Evolutionary conservation across 2,113 vertebrate genomes (phyloP).

Genomic region (Rhynchopsitta pachyrhyncha): DNA sequence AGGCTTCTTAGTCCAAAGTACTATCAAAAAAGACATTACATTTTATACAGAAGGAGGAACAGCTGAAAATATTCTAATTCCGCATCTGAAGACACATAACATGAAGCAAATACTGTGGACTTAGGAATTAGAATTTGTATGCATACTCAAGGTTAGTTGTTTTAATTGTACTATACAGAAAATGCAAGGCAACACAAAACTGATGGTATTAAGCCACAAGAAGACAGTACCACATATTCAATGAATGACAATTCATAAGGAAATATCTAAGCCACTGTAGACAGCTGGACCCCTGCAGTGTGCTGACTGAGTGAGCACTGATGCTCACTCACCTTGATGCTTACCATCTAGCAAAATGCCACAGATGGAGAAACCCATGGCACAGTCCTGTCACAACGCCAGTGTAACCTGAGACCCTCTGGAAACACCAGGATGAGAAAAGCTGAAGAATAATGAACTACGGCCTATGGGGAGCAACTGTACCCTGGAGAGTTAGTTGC

Average conservation of each 20-base stretch:
- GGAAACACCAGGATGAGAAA: background rate
- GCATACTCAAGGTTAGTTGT: background rate
- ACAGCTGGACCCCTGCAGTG: background rate
- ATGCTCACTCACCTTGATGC: background rate
- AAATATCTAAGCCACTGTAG: background rate
- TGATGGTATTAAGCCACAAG: background rate
- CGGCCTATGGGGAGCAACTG: background rate
- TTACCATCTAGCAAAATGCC: background rate
- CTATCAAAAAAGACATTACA: background rate
- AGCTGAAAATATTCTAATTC: background rate
- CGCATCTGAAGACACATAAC: background rate
- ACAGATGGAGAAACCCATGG: background rate
- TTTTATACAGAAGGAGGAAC: background rate
- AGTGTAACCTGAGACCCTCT: background rate
- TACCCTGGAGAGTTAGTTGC: background rate
- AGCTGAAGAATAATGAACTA: background rate
- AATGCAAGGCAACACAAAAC: background rate
- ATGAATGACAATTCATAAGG: background rate
- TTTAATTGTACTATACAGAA: background rate
- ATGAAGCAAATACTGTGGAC: background rate
- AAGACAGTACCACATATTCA: background rate
- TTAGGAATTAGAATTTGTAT: rapidly evolving
- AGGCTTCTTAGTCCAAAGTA: background rate
- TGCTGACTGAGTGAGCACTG: background rate
- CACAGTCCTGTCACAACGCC: background rate